These are phyloP conservation scores for Oscheius sp. DNA, from an alignment of 1,140 invertebrate species.

Conservation along the genomic window DNA sequence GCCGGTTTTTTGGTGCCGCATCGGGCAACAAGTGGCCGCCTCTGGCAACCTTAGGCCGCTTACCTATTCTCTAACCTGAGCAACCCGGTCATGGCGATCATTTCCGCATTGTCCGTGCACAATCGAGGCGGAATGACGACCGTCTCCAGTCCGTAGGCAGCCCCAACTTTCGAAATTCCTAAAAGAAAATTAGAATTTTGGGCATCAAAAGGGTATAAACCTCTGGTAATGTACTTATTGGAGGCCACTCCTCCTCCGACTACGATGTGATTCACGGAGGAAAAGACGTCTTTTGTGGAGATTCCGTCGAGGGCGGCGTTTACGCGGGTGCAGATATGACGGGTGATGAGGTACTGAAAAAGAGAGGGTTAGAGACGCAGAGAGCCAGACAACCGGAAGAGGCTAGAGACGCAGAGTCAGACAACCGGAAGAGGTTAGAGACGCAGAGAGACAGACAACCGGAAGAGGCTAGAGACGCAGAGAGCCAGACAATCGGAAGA, in stretches of 20 bases:
- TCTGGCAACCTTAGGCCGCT: not conserved
- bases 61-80: slow-evolving; percentile 13
- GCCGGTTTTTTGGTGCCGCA: too few relatives aligned
- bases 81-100: slow-evolving; percentile 25
- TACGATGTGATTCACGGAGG: slow-evolving; percentile 3
- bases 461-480: too few relatives aligned
- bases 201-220: not conserved
- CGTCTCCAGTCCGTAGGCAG: not conserved
- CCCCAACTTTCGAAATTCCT: slow-evolving; percentile 12
- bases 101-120: slow-evolving; percentile 34
- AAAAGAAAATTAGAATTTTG: not conserved
- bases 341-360: slow-evolving; percentile 11
- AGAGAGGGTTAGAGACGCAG: too few relatives aligned
- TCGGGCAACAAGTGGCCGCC: not conserved
- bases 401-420: too few relatives aligned
- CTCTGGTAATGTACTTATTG: slow-evolving; percentile 16
- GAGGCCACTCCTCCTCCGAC: slow-evolving; percentile 28
- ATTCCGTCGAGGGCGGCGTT: slow-evolving; percentile 4
- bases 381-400: too few relatives aligned
- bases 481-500: too few relatives aligned
- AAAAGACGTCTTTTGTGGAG: not conserved
- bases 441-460: too few relatives aligned
- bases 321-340: slow-evolving; percentile 12
- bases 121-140: slow-evolving; percentile 8
- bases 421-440: too few relatives aligned